Conservation (phyloP, 2,797 vertebrate genomes). For the Scarus forsteni region DNA sequence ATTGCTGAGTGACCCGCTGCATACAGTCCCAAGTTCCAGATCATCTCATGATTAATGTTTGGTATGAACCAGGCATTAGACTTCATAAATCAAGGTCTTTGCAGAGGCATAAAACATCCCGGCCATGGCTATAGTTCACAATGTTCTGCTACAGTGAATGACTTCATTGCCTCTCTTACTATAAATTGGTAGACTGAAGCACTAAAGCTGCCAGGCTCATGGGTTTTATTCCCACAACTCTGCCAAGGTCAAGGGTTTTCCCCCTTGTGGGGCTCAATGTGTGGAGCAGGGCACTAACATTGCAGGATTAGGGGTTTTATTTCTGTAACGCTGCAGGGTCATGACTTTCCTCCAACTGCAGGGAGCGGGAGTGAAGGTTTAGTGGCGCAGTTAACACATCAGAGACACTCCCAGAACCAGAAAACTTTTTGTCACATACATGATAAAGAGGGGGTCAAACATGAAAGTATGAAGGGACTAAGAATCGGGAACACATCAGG, state of each 20-base stretch:
- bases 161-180: conserved; percentile 25
- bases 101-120: too few species aligned
- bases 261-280: conserved; percentile 11
- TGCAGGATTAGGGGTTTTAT: conserved; percentile 43
- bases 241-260: conserved; percentile 41
- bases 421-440: neutral
- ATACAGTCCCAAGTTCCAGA: too few species aligned
- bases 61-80: too few species aligned
- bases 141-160: conserved; percentile 19
- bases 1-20: too few species aligned
- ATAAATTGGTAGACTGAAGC: conserved; percentile 31
- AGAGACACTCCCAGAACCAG: neutral
- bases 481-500: too few species aligned
- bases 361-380: conserved; percentile 5
- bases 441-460: too few species aligned
- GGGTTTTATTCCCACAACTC: conserved; percentile 32
- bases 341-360: conserved; percentile 11
- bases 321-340: conserved; percentile 29
- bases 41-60: too few species aligned
- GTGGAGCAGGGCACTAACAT: conserved; percentile 23
- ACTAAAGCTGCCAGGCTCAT: conserved; percentile 35
- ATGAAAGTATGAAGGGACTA: too few species aligned
- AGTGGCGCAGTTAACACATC: conserved; percentile 4
- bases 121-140: conserved; percentile 14
- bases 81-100: too few species aligned